Conservation (phyloP, 2,888 invertebrate genomes). For the Drosophila multiciliata region DNA sequence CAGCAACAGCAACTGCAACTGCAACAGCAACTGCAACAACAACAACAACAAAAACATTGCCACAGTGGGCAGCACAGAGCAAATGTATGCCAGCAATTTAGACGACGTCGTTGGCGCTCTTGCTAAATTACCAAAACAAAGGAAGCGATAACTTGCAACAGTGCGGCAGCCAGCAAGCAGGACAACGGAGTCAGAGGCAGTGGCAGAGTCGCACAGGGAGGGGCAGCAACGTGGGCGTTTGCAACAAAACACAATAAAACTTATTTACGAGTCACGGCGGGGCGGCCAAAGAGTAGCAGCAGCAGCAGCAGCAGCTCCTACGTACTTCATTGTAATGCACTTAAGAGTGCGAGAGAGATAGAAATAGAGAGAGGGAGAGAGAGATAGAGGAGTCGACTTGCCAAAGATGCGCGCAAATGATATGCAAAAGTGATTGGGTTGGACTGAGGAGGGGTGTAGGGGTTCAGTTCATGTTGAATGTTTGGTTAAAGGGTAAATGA, state of each 20-base stretch:
- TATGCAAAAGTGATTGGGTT: conserved; percentile 65
- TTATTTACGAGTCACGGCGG: conserved; percentile 83
- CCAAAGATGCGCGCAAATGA: conserved; percentile 79
- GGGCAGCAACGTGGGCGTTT: conserved; percentile 50
- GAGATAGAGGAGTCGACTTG: conserved; percentile 8
- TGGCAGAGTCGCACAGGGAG: conserved; percentile 11
- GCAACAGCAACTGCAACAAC: conserved; percentile 22
- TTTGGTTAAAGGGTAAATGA: conserved; percentile 79
- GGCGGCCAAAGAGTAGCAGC: conserved; percentile 36
- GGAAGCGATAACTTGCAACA: conserved; percentile 78
- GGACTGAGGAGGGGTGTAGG: not conserved
- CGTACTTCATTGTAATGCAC: conserved; percentile 81
- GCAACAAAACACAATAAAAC: conserved; percentile 79
- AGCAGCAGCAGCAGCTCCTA: conserved; percentile 42
- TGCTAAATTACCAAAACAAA: conserved; percentile 80
- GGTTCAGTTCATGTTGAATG: conserved; percentile 50
- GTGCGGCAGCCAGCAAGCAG: conserved; percentile 5
- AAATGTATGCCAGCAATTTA: conserved; percentile 80
- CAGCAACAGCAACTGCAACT: conserved; percentile 27
- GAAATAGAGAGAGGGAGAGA: not conserved
- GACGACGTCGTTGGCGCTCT: conserved; percentile 79
- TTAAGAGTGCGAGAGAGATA: conserved; percentile 52
- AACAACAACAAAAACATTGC: conserved; percentile 25
- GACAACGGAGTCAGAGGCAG: conserved; percentile 3
- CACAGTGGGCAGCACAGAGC: conserved; percentile 61